Conservation (phyloP, 2,888 invertebrate genomes). For the Zonitis immaculata region DNA sequence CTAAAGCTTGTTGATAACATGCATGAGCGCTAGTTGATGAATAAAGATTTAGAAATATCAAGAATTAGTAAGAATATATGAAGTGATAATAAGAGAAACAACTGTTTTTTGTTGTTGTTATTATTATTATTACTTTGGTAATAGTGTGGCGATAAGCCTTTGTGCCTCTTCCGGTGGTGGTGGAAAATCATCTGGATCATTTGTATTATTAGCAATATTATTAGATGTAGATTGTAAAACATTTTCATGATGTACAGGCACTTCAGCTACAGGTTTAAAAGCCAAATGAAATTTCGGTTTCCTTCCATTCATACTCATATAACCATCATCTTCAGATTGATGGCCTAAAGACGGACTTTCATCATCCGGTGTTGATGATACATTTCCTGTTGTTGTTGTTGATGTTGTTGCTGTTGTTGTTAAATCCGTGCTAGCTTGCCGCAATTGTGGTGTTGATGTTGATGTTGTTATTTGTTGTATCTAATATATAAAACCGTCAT, state of each 20-base stretch:
- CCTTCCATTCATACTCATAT: conserved; percentile 88
- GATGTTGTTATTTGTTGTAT: conserved; percentile 47
- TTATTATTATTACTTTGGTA: conserved; percentile 61
- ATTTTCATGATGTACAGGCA: conserved; percentile 50
- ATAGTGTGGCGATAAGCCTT: conserved; percentile 67
- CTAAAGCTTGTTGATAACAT: no score
- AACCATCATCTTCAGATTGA: conserved; percentile 87
- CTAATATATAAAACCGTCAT: conserved; percentile 34
- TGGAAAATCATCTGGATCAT: conserved; percentile 55
- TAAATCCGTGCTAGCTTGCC: conserved; percentile 46
- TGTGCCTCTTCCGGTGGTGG: conserved; percentile 75
- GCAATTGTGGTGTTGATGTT: conserved; percentile 43
- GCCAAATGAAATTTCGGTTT: conserved; percentile 70
- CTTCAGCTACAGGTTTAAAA: conserved; percentile 61
- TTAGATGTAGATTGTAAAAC: conserved; percentile 31
- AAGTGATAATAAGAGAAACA: no score
- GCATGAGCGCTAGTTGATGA: no score
- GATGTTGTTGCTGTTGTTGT: background rate
- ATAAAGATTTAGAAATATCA: no score
- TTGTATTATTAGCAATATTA: conserved; percentile 47
- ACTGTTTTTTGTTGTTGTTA: no score
- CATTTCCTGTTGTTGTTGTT: conserved; percentile 50
- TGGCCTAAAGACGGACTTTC: conserved; percentile 78
- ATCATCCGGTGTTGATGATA: conserved; percentile 52
- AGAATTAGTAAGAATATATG: no score